Conservation (phyloP, 1,140 invertebrate species). For the Lethocerus indicus region DNA sequence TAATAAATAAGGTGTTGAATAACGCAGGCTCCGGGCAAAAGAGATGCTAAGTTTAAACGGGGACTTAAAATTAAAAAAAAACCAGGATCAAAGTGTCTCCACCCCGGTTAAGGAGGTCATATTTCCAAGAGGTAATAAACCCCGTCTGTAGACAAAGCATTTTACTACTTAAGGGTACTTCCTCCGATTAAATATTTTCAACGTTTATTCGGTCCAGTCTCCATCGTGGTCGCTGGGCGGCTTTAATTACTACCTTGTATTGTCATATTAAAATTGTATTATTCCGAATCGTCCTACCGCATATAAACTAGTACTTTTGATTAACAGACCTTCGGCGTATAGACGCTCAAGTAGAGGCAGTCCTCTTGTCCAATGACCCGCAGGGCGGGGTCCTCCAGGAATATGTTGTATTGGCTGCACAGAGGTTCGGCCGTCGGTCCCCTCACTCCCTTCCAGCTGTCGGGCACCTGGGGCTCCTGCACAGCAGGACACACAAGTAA, state of each 20-base stretch:
- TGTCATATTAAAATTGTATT: neutral
- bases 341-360: constrained; percentile 3
- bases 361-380: neutral
- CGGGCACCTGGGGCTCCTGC: neutral
- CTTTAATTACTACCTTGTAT: neutral
- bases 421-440: neutral
- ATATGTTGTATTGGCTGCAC: neutral
- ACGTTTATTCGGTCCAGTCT: neutral
- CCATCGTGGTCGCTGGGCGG: neutral
- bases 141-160: too few relatives aligned
- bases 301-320: neutral
- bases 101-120: too few relatives aligned
- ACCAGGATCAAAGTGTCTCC: too few relatives aligned
- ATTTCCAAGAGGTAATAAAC: too few relatives aligned
- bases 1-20: too few relatives aligned
- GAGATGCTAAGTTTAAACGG: neutral
- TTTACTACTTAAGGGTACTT: too few relatives aligned
- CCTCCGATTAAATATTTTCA: too few relatives aligned
- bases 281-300: neutral
- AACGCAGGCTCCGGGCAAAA: neutral
- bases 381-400: neutral
- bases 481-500: too few relatives aligned
- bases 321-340: constrained; percentile 1
- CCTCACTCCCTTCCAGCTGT: neutral
- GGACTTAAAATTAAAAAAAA: too few relatives aligned